A percentile compares a stretch with the other conserved stretches of the same genome.
Evolutionary conservation across 2,888 invertebrate species (phyloP).

Genomic region (Meteorus cinctellus): DNA sequence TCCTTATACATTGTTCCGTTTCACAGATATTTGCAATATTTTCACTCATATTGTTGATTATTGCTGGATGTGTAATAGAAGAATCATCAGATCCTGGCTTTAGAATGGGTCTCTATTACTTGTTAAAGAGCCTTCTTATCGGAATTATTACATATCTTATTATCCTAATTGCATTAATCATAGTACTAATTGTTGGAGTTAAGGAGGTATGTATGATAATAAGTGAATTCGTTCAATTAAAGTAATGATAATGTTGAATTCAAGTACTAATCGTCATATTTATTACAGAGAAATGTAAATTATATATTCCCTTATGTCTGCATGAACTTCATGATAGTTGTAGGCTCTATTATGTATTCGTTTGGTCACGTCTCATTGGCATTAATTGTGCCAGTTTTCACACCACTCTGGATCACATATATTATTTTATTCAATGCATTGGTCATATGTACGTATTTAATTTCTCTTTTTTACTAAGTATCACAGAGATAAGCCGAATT

Average conservation of each 20-base stretch:
- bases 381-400: not conserved
- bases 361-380: not conserved
- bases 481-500: too few species aligned
- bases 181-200: slow-evolving; percentile 33
- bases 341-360: not conserved
- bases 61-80: not conserved
- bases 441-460: not conserved
- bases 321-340: slow-evolving; percentile 4
- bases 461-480: not conserved
- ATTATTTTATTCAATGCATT: not conserved
- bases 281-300: slow-evolving; percentile 35
- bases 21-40: slow-evolving; percentile 17
- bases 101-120: slow-evolving; percentile 1
- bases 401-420: not conserved
- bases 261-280: not conserved
- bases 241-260: not conserved
- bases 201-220: slow-evolving; percentile 31
- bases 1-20: not conserved
- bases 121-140: not conserved
- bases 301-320: slow-evolving; percentile 23
- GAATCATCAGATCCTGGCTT: not conserved
- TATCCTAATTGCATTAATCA: slow-evolving; percentile 12
- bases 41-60: not conserved
- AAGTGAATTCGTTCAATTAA: not conserved
- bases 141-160: slow-evolving; percentile 22